These are phyloP conservation scores for Pterocles gutturalis DNA, from an alignment of 2,113 vertebrate genomes.

Conservation along the genomic window DNA sequence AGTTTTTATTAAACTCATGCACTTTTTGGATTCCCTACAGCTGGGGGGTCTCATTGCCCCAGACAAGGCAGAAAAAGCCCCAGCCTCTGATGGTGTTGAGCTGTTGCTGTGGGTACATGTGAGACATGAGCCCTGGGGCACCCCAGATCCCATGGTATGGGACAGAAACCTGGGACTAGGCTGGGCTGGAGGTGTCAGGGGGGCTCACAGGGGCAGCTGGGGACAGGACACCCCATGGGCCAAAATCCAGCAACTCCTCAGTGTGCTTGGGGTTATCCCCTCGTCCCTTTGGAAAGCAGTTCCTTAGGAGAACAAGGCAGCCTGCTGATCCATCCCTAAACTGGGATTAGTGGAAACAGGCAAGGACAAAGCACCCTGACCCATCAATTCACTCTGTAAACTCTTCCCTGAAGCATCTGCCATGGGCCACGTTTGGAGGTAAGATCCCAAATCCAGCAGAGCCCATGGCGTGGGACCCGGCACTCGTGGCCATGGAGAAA, in stretches of 20 bases:
- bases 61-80: background rate
- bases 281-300: background rate
- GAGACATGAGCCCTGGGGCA: background rate
- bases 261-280: background rate
- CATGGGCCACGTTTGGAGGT: background rate
- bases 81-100: background rate
- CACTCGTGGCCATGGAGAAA: accelerated
- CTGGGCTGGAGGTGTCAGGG: background rate
- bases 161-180: background rate
- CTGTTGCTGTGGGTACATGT: accelerated
- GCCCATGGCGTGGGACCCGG: accelerated
- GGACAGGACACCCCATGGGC: background rate
- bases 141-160: accelerated
- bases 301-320: background rate
- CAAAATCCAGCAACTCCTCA: background rate
- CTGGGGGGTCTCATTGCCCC: background rate
- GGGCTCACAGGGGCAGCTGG: background rate
- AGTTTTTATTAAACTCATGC: background rate
- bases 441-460: background rate
- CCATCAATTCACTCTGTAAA: background rate
- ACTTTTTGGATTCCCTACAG: accelerated
- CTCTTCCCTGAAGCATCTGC: background rate
- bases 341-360: background rate
- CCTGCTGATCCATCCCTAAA: background rate
- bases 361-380: background rate